Percentiles rank a stretch among this genome's conserved stretches.
Evolutionary conservation across 2,888 invertebrate genomes (phyloP).

Genomic region (Tetranychus piercei): DNA sequence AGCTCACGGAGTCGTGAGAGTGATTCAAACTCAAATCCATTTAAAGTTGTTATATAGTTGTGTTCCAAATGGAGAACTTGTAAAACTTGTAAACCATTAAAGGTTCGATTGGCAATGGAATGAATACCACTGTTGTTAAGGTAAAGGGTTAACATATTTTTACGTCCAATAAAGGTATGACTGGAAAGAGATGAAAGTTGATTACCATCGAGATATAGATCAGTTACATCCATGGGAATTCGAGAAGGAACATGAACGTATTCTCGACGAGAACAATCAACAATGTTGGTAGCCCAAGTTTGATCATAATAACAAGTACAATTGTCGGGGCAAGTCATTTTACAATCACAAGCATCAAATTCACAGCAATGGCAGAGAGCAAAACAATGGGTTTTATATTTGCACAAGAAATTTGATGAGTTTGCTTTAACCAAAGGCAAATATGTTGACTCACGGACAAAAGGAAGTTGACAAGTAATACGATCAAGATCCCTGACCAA

Average conservation of each 20-base stretch:
- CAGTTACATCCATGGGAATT: constrained; percentile 79
- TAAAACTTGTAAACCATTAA: constrained; percentile 59
- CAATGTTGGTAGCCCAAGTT: constrained; percentile 65
- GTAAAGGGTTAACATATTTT: constrained; percentile 53
- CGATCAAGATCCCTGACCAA: constrained; percentile 55
- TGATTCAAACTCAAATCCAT: constrained; percentile 62
- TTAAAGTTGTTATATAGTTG: constrained; percentile 48
- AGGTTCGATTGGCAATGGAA: constrained; percentile 57
- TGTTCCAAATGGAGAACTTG: constrained; percentile 54
- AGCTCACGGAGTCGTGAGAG: constrained; percentile 51
- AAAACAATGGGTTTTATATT: constrained; percentile 65
- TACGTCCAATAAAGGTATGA: constrained; percentile 67
- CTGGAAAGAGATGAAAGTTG: constrained; percentile 53
- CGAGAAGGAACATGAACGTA: constrained; percentile 44
- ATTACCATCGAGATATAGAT: constrained; percentile 66
- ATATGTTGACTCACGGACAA: constrained; percentile 40
- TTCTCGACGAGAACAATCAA: constrained; percentile 48
- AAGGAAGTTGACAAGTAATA: constrained; percentile 59
- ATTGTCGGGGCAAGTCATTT: constrained; percentile 70
- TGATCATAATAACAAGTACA: constrained; percentile 77
- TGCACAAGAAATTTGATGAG: constrained; percentile 62
- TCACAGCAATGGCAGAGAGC: constrained; percentile 74
- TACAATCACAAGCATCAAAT: constrained; percentile 76
- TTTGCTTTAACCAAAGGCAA: constrained; percentile 48
- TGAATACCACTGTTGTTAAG: constrained; percentile 60